Evolutionary conservation across 92 coral and sea anemone species (phyloP).

Genomic region (Nematostella vectensis): DNA sequence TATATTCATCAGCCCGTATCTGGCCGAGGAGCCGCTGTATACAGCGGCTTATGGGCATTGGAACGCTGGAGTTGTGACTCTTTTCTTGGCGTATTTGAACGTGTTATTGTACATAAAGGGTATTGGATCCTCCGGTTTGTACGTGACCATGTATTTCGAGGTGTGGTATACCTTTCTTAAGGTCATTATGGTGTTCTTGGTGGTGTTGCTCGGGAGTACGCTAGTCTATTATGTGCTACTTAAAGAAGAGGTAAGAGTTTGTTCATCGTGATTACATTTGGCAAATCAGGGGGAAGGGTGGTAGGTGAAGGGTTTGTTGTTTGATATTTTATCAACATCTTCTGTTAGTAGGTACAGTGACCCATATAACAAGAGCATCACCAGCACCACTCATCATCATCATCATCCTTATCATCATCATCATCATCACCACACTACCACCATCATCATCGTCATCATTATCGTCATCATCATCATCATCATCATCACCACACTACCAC

Average conservation of each 20-base stretch:
- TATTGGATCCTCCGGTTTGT: conserved; percentile 49
- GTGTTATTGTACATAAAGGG: conserved; percentile 52
- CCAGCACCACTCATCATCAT: too few species aligned
- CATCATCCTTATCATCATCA: too few species aligned
- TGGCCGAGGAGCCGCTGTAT: conserved; percentile 36
- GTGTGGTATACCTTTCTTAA: conserved; percentile 62
- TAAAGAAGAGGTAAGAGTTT: conserved; percentile 78
- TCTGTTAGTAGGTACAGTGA: too few species aligned
- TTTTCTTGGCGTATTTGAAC: conserved; percentile 46
- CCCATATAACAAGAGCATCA: too few species aligned
- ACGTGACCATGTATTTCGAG: conserved; percentile 81
- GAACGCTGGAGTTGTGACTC: conserved; percentile 45
- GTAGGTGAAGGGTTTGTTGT: too few species aligned
- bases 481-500: too few species aligned
- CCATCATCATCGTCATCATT: too few species aligned
- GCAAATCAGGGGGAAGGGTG: too few species aligned
- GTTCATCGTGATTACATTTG: too few species aligned
- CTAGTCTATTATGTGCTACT: conserved; percentile 57
- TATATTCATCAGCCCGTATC: conserved; percentile 50
- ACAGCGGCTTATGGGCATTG: conserved; percentile 36
- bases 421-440: too few species aligned
- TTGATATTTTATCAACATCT: too few species aligned
- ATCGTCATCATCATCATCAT: too few species aligned
- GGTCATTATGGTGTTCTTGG: conserved; percentile 51
- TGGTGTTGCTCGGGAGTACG: conserved; percentile 50